Base-by-base conservation (phyloP, 1,140 invertebrate genomes). In the Nixonia krombeini region DNA sequence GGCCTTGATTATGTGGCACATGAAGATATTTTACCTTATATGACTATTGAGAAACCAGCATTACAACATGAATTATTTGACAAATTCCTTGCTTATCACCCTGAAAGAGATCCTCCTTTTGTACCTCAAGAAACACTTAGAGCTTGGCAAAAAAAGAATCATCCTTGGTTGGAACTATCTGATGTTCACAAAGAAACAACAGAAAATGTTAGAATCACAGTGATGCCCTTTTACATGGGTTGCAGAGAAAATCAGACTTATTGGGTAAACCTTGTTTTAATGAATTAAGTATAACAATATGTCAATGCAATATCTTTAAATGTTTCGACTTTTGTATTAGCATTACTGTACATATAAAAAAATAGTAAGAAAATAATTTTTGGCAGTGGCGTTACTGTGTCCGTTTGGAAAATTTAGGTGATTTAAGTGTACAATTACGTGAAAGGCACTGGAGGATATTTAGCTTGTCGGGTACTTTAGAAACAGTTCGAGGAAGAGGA, bases 171-270 rank as follows among this genome's bases (percentile, higher is more conserved):
- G 28, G 95, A 98, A 78, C 85, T 99, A 38, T 96, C 95, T 23
- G 96, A 98, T 86, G 96, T 99, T n/a, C 96, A 98, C 80, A 94
- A 96, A 78, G 96, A 99, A 87, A 99, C 96, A 0, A 99, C 97
- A 0, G 96, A 99, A 84, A 93, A 94, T 81, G 92, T 99, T 64
- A 87, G 96, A 12, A 92, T 99, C 4, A 99, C 97, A 6, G 97
- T 98, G 1, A 99, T 98, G 81, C 97, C 97, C 2, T 99, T 99
- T 85, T 99, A 97, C 79, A 96, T 97, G 93, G 95, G 95, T 17
- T 96, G 93, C 72, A 88, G 95, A 66, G 94, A 95, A 76, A 93
- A 92, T 35, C 94, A 96, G 75, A 92, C 93, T n/a, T 96, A 96
- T 83, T 97, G 95, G 95, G 95, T 96, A 86, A 82, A 29, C 33